A percentile compares a stretch with the other conserved stretches of the same genome.
Evolutionary conservation across 2,888 invertebrate genomes (phyloP).

Genomic region (Entomobrya proxima): DNA sequence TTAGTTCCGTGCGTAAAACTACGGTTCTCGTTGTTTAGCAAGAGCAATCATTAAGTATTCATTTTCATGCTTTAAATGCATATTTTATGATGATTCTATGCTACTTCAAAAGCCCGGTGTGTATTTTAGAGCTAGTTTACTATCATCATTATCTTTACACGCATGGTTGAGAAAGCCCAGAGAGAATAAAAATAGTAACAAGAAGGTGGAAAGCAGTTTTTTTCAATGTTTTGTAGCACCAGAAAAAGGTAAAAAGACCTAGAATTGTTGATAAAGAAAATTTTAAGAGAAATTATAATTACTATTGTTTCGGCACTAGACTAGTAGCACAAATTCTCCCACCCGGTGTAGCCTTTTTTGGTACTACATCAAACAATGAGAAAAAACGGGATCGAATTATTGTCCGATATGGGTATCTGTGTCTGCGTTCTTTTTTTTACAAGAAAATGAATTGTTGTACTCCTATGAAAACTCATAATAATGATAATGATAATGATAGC

Average conservation of each 20-base stretch:
- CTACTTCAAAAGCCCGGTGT: not conserved
- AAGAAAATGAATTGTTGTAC: too few relatives aligned
- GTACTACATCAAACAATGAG: not conserved
- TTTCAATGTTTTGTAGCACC: too few relatives aligned
- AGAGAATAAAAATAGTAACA: constrained; percentile 7
- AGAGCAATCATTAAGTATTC: not conserved
- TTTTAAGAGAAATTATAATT: not conserved
- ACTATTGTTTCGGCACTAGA: not conserved
- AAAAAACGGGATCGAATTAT: constrained; percentile 15
- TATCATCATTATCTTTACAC: constrained; percentile 3
- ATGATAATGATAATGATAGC: not conserved
- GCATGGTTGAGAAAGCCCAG: not conserved
- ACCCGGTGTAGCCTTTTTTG: not conserved
- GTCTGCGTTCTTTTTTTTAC: not conserved
- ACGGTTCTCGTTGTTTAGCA: not conserved
- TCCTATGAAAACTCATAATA: too few relatives aligned
- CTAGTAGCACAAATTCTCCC: constrained; percentile 8
- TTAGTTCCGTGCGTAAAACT: not conserved
- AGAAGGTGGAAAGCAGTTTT: not conserved
- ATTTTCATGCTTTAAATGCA: too few relatives aligned
- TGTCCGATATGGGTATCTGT: constrained; percentile 17
- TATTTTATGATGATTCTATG: not conserved
- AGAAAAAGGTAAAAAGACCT: too few relatives aligned
- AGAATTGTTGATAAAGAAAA: not conserved
- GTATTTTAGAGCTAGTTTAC: not conserved